Conservation (phyloP, 37 sponge, comb jelly and placozoan genomes). For the Amphimedon queenslandica region DNA sequence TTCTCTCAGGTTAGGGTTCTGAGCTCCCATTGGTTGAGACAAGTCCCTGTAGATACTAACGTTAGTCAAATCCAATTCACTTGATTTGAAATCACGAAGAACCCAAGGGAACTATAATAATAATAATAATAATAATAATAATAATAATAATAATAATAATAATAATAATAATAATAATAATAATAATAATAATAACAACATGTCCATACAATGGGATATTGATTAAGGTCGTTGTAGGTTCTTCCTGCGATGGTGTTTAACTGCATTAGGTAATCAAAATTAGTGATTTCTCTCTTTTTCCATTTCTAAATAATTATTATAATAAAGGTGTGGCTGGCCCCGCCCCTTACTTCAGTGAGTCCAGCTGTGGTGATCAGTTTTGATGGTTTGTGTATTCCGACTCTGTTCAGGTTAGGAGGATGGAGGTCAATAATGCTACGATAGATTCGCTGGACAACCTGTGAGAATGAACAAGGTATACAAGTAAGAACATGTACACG, state of each 20-base stretch:
- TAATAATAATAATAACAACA: neutral
- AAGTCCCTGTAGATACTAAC: conserved; percentile 73
- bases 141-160: conserved; percentile 34
- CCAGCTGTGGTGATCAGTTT: conserved; percentile 54
- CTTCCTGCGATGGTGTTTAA: conserved; percentile 94
- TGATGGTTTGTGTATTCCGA: conserved; percentile 52
- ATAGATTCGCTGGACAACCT: conserved; percentile 58
- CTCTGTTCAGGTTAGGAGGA: conserved; percentile 77
- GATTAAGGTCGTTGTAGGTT: conserved; percentile 97
- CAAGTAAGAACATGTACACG: neutral
- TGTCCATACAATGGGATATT: conserved; percentile 88
- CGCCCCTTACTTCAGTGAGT: conserved; percentile 46
- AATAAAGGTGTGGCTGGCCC: neutral
- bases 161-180: conserved; percentile 7
- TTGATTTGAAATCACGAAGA: conserved; percentile 70
- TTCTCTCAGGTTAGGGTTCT: conserved; percentile 55
- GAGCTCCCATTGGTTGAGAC: conserved; percentile 84
- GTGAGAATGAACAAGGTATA: conserved; percentile 1
- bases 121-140: neutral
- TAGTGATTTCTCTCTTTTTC: conserved; percentile 80
- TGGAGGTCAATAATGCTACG: conserved; percentile 55
- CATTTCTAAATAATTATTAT: conserved; percentile 57
- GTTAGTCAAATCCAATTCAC: conserved; percentile 58
- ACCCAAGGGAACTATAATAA: conserved; percentile 91
- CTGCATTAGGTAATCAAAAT: conserved; percentile 97